Base-by-base conservation (phyloP, 2,797 vertebrate genomes). In the Acanthornis magna region DNA sequence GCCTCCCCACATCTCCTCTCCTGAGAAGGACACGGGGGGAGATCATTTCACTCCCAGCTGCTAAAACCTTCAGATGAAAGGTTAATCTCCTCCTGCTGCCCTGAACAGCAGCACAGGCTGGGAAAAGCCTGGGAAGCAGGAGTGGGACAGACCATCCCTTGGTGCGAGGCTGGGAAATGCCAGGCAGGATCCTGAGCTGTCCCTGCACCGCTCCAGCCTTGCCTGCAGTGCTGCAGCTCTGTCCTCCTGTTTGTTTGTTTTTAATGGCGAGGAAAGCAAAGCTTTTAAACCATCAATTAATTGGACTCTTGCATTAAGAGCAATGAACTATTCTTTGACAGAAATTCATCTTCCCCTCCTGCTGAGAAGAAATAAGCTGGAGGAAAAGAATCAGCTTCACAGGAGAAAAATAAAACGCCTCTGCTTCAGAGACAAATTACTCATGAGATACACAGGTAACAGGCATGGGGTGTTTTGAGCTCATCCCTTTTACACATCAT, bases 211-310 rank as follows among this genome's bases (percentile, higher is more conserved):
- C 60, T 89, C 84, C 92, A 86, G 47, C 83, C 77, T 13, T 5
- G 36, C n/a, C 85, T 65, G 75, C 53, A 25, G 29, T 11, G 27
- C 91, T 83, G 74, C 90, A 61, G 76, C 3, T 84, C 42, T 16
- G 43, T 16, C 54, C 45, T 29, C 62, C 36, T n/a, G n/a, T 21
- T 23, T 73, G 50, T 42, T 94, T 94, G 67, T 51, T 90, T 79
- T 57, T 7, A 68, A 66, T 1, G 43, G 70, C 1, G 4, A 88
- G 77, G 42, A 66, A 91, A 94, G 66, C 76, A 82, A 91, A 91
- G 95, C 91, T 95, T 62, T 87, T 67, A 94, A 91, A 61, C 84
- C 93, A 91, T 95, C 91, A 72, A 71, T 96, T 96, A 96, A 94
- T 85, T 76, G 93, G 96, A 93, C 94, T 92, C 78, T 54, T 38